Percentiles rank a stretch among this genome's conserved stretches.
Evolutionary conservation across 2,797 vertebrate genomes (phyloP).

Genomic region (Vespertilio murinus): DNA sequence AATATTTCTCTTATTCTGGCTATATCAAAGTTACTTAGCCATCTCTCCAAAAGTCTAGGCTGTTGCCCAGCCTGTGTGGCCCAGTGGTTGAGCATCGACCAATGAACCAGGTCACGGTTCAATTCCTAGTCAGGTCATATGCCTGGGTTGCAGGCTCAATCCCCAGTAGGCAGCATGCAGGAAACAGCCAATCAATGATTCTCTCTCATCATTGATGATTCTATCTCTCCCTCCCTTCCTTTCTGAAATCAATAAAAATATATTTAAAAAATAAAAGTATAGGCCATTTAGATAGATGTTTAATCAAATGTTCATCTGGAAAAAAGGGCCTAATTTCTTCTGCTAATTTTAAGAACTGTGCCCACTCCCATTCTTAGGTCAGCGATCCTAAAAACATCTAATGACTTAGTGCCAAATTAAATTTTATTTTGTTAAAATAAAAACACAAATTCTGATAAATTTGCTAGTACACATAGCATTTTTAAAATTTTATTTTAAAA

Average conservation of each 20-base stretch:
- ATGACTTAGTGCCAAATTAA: neutral
- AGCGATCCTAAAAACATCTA: neutral
- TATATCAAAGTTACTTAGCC: neutral
- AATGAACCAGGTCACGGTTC: too few species aligned
- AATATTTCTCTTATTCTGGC: neutral
- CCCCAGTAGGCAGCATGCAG: too few species aligned
- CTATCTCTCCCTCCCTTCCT: too few species aligned
- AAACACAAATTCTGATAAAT: constrained; percentile 26
- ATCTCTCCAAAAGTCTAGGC: neutral
- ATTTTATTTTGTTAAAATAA: neutral
- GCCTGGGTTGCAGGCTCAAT: too few species aligned
- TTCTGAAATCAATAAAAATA: too few species aligned
- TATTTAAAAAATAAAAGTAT: neutral
- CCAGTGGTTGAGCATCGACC: too few species aligned
- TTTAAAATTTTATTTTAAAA: neutral
- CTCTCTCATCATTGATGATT: too few species aligned
- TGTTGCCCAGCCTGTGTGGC: neutral
- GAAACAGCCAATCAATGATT: too few species aligned
- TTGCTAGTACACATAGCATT: neutral
- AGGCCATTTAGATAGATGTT: neutral
- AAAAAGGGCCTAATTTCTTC: constrained; percentile 1
- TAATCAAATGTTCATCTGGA: neutral
- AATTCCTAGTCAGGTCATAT: too few species aligned
- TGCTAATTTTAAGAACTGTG: neutral
- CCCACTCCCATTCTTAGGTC: neutral